These are phyloP conservation scores for Cephalopholis sonnerati DNA, from an alignment of 2,113 vertebrate genomes.

Conservation along the genomic window DNA sequence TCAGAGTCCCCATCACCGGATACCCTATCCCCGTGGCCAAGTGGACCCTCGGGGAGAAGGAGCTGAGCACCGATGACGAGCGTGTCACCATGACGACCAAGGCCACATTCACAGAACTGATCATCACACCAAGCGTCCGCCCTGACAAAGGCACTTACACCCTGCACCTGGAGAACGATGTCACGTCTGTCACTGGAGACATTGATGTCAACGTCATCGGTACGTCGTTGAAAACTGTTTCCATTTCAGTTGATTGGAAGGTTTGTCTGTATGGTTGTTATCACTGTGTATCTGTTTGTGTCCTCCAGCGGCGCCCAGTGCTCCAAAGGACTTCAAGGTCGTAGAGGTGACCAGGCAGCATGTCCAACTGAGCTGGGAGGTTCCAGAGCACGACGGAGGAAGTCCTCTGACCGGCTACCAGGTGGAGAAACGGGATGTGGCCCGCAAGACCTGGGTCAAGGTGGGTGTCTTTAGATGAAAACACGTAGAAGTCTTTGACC, in stretches of 20 bases:
- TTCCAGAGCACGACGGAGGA: slow-evolving; percentile 96
- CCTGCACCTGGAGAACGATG: slow-evolving; percentile 91
- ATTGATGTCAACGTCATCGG: slow-evolving; percentile 98
- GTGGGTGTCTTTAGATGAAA: slow-evolving; percentile 70
- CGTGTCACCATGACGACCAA: slow-evolving; percentile 90
- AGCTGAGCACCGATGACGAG: slow-evolving; percentile 85
- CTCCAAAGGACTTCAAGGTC: slow-evolving; percentile 95
- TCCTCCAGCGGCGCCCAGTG: slow-evolving; percentile 91
- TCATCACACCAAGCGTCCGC: slow-evolving; percentile 92
- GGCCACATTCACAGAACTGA: slow-evolving; percentile 89
- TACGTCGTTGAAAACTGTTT: slow-evolving; percentile 70
- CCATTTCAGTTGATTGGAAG: not conserved
- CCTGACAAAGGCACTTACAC: slow-evolving; percentile 95
- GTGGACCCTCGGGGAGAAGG: slow-evolving; percentile 91
- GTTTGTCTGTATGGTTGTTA: no score
- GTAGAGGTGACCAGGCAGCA: slow-evolving; percentile 90
- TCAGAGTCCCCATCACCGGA: slow-evolving; percentile 92
- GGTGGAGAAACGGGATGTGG: slow-evolving; percentile 95
- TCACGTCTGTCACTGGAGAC: slow-evolving; percentile 92
- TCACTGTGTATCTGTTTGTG: slow-evolving; percentile 29
- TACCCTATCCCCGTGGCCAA: slow-evolving; percentile 92
- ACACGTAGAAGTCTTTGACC: no score
- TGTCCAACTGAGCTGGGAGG: slow-evolving; percentile 95
- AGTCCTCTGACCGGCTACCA: slow-evolving; percentile 95
- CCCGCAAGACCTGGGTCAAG: slow-evolving; percentile 96